Percentiles rank a stretch among this genome's conserved stretches.
phyloP scores from a whole-genome alignment of 2,888 invertebrate species.

The Tupiocoris notatus region DNA sequence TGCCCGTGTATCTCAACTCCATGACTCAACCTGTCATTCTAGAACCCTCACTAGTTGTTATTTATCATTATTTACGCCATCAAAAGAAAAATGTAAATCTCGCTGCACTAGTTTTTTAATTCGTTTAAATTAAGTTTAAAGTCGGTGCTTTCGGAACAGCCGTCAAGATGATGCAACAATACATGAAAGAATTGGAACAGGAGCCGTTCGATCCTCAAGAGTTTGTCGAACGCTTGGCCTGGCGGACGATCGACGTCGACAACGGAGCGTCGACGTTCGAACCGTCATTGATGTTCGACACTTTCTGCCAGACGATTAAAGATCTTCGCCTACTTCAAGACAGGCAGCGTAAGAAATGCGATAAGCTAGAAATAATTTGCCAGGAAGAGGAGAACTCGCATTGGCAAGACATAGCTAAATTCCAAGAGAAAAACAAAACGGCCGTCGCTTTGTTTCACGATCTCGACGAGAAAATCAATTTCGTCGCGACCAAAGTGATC shows the following conservation, averaged over 20 bases:
- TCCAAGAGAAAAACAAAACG: constrained; percentile 82
- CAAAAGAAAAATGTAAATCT: too few relatives aligned
- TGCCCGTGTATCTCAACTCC: too few relatives aligned
- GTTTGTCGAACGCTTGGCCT: constrained; percentile 94
- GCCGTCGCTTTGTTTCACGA: constrained; percentile 87
- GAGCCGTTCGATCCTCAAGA: constrained; percentile 96
- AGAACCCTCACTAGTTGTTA: too few relatives aligned
- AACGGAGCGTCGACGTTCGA: constrained; percentile 70
- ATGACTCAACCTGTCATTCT: too few relatives aligned
- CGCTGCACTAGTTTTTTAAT: too few relatives aligned
- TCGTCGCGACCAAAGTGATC: constrained; percentile 94
- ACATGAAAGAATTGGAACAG: constrained; percentile 86
- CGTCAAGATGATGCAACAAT: constrained; percentile 79
- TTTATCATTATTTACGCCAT: too few relatives aligned
- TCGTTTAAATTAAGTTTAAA: too few relatives aligned
- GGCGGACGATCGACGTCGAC: constrained; percentile 70
- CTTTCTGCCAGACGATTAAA: constrained; percentile 90
- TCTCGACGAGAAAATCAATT: constrained; percentile 91
- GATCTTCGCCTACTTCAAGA: constrained; percentile 72
- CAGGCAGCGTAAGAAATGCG: constrained; percentile 80
- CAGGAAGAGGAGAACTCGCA: constrained; percentile 84
- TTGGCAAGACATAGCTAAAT: constrained; percentile 73
- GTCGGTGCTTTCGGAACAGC: too few relatives aligned
- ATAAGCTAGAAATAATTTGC: constrained; percentile 74
- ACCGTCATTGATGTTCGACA: constrained; percentile 82